Evolutionary conservation across 2,113 vertebrate species (phyloP).

Genomic region (Nematolebias whitei): DNA sequence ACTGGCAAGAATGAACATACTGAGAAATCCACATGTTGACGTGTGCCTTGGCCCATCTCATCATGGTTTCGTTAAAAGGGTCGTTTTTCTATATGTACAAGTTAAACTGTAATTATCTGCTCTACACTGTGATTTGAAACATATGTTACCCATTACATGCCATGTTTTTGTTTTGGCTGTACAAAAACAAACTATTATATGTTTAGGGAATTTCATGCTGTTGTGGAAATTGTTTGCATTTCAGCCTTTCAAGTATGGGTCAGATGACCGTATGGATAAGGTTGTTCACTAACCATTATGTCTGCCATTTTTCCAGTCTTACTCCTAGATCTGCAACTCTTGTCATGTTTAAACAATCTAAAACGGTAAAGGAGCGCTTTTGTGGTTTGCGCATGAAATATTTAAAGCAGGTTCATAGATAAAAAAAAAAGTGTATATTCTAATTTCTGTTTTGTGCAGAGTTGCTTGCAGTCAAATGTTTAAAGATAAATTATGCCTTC

Average conservation of each 20-base stretch:
- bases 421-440: not conserved
- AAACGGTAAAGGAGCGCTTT: constrained; percentile 8
- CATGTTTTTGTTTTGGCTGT: not conserved
- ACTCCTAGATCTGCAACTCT: not conserved
- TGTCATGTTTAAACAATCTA: not conserved
- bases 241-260: constrained; percentile 5
- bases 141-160: constrained; percentile 7
- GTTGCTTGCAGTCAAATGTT: constrained; percentile 22
- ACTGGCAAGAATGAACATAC: constrained; percentile 18
- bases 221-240: constrained; percentile 2
- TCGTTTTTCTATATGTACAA: constrained; percentile 6
- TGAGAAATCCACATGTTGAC: constrained; percentile 21
- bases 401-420: constrained; percentile 14
- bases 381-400: constrained; percentile 1
- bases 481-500: no score
- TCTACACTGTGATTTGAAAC: constrained; percentile 23
- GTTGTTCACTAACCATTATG: not conserved
- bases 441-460: constrained; percentile 21
- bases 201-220: not conserved
- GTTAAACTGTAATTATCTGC: constrained; percentile 32
- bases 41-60: constrained; percentile 32
- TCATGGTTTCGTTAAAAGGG: not conserved
- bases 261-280: not conserved
- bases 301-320: not conserved
- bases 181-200: no score